phyloP scores from a whole-genome alignment of 2,113 vertebrate species.

The Sisor rabdophorus region DNA sequence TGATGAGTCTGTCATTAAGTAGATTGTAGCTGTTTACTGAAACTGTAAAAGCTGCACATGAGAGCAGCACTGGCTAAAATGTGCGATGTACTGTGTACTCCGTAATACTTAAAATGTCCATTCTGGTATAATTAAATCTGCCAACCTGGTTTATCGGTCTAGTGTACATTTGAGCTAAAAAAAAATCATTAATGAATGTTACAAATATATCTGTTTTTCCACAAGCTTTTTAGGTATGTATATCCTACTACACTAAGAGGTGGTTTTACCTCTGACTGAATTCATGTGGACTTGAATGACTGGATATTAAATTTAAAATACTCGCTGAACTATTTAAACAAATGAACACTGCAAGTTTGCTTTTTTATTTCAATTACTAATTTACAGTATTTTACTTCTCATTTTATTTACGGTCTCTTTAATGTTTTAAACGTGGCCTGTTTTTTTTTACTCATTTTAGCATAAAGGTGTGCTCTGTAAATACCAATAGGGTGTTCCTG shows the following conservation, averaged over 20 bases:
- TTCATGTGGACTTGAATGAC: background rate
- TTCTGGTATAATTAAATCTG: background rate
- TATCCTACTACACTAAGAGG: background rate
- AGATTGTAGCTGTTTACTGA: background rate
- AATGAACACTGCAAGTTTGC: background rate
- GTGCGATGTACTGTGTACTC: background rate
- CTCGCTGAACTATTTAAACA: background rate
- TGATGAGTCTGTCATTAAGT: background rate
- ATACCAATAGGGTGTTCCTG: conserved; percentile 6
- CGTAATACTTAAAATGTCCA: background rate
- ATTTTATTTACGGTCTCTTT: background rate
- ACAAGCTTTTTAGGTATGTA: background rate
- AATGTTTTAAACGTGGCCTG: background rate
- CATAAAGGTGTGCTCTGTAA: conserved; percentile 23
- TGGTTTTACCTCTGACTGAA: background rate
- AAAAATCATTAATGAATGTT: background rate
- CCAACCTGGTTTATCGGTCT: background rate
- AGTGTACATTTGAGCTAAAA: background rate
- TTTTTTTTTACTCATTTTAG: background rate
- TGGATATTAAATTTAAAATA: background rate
- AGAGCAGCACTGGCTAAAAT: background rate
- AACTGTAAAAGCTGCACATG: background rate
- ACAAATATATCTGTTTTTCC: background rate
- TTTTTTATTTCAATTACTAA: background rate
- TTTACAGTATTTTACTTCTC: background rate